A percentile compares a stretch with the other conserved stretches of the same genome.
Evolutionary conservation across 2,888 invertebrate genomes (phyloP).

Genomic region (Oscheius sp.): DNA sequence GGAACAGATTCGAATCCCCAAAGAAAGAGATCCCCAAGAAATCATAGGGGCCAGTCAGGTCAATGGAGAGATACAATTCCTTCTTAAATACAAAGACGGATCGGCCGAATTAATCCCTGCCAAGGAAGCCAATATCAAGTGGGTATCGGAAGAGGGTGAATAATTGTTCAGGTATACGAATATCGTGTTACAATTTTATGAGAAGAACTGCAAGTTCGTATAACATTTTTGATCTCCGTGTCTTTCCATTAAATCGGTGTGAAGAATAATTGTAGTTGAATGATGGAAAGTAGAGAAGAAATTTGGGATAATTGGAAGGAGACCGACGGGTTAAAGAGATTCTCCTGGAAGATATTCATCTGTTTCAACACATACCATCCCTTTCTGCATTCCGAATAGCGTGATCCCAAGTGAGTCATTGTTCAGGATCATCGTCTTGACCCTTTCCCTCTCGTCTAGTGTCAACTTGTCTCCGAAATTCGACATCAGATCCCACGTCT

Average conservation of each 20-base stretch:
- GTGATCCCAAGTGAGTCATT: slow-evolving; percentile 5
- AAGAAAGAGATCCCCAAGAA: neutral
- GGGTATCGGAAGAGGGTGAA: no score
- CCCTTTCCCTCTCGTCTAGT: slow-evolving; percentile 1
- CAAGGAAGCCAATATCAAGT: slow-evolving; percentile 24
- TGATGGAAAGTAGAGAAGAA: slow-evolving; percentile 9
- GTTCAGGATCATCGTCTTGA: slow-evolving; percentile 9
- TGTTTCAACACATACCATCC: neutral
- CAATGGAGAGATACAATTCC: slow-evolving; percentile 14
- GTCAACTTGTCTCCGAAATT: slow-evolving; percentile 12
- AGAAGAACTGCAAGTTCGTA: neutral
- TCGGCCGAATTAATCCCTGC: slow-evolving; percentile 14
- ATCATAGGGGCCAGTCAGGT: neutral
- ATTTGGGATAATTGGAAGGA: slow-evolving; percentile 17
- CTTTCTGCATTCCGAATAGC: slow-evolving; percentile 10
- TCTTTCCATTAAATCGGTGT: slow-evolving; percentile 11
- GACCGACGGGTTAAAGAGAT: slow-evolving; percentile 8
- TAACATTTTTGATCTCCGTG: neutral
- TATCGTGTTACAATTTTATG: slow-evolving; percentile 22
- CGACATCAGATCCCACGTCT: slow-evolving; percentile 9
- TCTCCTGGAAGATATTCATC: neutral
- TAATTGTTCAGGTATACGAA: slow-evolving; percentile 22
- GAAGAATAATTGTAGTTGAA: slow-evolving; percentile 5
- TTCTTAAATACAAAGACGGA: slow-evolving; percentile 16
- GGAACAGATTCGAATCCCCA: neutral